These are phyloP conservation scores for Thecocarcelia acutangulata DNA, from an alignment of 2,888 invertebrate species.

Conservation along the genomic window DNA sequence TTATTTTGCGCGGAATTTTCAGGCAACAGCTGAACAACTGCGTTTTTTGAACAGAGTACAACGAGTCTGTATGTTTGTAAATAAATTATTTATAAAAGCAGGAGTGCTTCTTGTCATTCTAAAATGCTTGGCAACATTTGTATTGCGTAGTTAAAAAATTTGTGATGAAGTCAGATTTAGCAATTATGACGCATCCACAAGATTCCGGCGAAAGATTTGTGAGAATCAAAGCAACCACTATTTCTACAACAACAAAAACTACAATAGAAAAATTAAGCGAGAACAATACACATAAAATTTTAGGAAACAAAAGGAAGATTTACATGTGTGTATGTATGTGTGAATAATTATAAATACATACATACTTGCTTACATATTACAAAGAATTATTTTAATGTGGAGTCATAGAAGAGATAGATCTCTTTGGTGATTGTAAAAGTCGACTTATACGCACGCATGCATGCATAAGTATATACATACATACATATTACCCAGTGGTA, in stretches of 20 bases:
- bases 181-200: slow-evolving; percentile 52
- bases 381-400: no score
- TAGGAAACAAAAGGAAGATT: background rate
- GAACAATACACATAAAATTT: slow-evolving; percentile 9
- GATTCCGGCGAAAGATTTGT: slow-evolving; percentile 21
- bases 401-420: no score
- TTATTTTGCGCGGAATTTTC: no score
- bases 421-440: no score
- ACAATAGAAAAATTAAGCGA: slow-evolving; percentile 20
- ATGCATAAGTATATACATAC: no score
- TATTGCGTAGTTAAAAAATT: slow-evolving; percentile 67
- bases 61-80: background rate
- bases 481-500: no score
- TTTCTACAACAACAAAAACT: background rate
- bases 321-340: no score
- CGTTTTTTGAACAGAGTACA: no score
- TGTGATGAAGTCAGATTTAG: slow-evolving; percentile 48
- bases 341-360: no score
- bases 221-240: slow-evolving; percentile 25
- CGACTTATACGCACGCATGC: no score
- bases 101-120: background rate
- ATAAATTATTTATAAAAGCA: background rate
- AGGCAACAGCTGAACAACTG: no score
- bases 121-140: slow-evolving; percentile 69
- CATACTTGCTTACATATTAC: no score